Evolutionary conservation across 2,113 vertebrate species (phyloP), one percentile per base, ranked within the genome.

Genomic region (Irena cyanogastra): DNA sequence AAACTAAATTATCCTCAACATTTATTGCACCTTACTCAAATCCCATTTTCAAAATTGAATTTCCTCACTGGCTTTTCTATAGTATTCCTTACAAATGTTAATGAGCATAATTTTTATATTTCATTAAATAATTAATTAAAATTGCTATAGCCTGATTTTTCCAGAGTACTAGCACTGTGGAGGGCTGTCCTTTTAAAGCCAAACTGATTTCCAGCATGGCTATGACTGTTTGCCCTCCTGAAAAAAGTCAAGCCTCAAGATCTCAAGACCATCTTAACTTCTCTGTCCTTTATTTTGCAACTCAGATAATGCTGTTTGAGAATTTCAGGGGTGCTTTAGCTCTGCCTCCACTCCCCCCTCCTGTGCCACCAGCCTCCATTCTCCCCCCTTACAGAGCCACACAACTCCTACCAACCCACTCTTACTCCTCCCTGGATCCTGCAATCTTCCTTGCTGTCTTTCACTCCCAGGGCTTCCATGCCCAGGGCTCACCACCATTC

Each of bases 11-110:
- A 94, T 91, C 93, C 87, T 97, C 94, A 95, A 95, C 91, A 87
- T 94, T 94, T 96, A 97, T 94, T 97, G 95, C 93, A 95, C 84
- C 80, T 94, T 96, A 95, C 83, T 96, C 93, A 92, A 95, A 94
- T 69, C 87, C 94, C 94, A 94, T 96, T 94, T 95, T 96, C 87
- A 89, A 95, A 96, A 96, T 79, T 95, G 87, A 96, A 97, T 95
- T 93, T 95, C 83, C 56, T 93, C 87, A 53, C 22, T 87, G 87
- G 83, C 81, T 96, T 96, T 96, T 95, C 94, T 91, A 89, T 16
- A 66, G 86, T 39, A 57, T 92, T 92, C 87, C 77, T 93, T 83
- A 96, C 89, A 91, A 94, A 93, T 89, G 94, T 95, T 96, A 96
- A 95, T 92, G 83, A 96, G 87, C 26, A 24, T 84, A 94, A 94